These are phyloP conservation scores for Trichacis sp. DNA, from an alignment of 2,888 invertebrate genomes.

Conservation along the genomic window DNA sequence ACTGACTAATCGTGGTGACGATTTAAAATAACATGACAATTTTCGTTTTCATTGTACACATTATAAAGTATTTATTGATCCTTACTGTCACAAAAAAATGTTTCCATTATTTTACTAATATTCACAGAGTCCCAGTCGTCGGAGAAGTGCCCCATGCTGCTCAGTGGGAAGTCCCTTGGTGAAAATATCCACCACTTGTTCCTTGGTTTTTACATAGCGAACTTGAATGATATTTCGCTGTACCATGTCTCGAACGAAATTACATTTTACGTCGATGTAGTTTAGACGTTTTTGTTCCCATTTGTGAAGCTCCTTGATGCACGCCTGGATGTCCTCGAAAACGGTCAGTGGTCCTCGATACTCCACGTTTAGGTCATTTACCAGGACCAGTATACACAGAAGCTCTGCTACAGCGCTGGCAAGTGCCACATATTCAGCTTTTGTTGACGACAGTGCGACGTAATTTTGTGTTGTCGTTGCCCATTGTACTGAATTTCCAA, in stretches of 20 bases:
- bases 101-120: not conserved
- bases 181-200: not conserved
- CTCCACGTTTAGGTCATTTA: constrained; percentile 38
- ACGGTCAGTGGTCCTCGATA: constrained; percentile 16
- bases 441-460: constrained; percentile 53
- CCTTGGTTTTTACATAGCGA: not conserved
- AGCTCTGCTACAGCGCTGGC: constrained; percentile 44
- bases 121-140: not conserved
- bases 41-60: no score
- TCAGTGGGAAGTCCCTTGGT: not conserved
- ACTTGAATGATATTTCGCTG: no score
- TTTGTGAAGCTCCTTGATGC: no score
- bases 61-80: no score
- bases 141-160: not conserved
- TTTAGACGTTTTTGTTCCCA: no score
- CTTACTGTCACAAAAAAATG: no score
- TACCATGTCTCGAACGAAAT: no score
- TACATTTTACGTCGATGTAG: no score
- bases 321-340: constrained; percentile 43
- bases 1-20: no score
- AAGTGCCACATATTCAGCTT: no score
- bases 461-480: constrained; percentile 50
- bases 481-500: constrained; percentile 51
- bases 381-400: constrained; percentile 47
- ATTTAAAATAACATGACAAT: no score